These are phyloP conservation scores for Paramuricea clavata DNA, from an alignment of 92 coral and sea anemone genomes.

Conservation along the genomic window DNA sequence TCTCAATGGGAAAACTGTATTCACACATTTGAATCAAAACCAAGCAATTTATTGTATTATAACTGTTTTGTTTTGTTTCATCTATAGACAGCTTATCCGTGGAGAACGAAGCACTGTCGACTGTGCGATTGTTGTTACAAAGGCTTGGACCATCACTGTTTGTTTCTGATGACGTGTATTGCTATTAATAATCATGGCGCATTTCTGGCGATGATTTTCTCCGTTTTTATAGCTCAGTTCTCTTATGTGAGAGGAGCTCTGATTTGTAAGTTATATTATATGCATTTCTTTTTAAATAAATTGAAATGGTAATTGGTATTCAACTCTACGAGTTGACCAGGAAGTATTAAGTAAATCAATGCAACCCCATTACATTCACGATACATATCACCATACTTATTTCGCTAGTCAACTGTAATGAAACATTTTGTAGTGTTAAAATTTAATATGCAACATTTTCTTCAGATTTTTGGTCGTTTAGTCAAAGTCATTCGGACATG, in stretches of 20 bases:
- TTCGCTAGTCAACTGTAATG: too few species aligned
- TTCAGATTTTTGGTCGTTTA: slow-evolving; percentile 31
- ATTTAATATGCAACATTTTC: background rate
- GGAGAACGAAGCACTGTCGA: slow-evolving; percentile 85
- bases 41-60: too few species aligned
- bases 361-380: too few species aligned
- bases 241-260: slow-evolving; percentile 80
- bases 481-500: slow-evolving; percentile 7
- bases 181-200: slow-evolving; percentile 89
- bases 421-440: too few species aligned
- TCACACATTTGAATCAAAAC: too few species aligned
- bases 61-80: too few species aligned
- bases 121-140: slow-evolving; percentile 81
- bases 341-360: too few species aligned
- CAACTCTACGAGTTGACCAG: too few species aligned
- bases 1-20: too few species aligned
- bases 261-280: slow-evolving; percentile 72
- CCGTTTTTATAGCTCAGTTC: slow-evolving; percentile 73
- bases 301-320: too few species aligned
- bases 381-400: too few species aligned
- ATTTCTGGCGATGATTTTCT: slow-evolving; percentile 74
- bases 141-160: slow-evolving; percentile 92
- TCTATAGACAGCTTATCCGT: slow-evolving; percentile 80
- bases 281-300: too few species aligned
- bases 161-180: slow-evolving; percentile 89